These are phyloP conservation scores for Xylocopa sonorina DNA, from an alignment of 1,140 invertebrate genomes.

Conservation along the genomic window DNA sequence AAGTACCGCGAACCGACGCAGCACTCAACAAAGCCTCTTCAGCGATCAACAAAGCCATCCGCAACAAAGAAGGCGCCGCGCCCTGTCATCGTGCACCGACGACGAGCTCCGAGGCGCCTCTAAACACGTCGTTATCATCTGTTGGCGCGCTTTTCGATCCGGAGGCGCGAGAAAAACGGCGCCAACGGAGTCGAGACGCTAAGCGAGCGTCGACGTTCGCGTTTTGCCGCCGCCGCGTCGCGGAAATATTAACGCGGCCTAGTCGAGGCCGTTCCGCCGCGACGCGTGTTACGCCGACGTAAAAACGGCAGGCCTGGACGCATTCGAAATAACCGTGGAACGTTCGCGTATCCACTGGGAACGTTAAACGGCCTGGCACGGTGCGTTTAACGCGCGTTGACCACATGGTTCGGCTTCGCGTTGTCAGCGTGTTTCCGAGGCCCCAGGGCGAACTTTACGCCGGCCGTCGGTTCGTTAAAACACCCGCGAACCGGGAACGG, in stretches of 20 bases:
- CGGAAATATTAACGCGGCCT: slow-evolving; percentile 34
- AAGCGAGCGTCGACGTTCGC: slow-evolving; percentile 1
- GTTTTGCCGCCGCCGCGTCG: background rate
- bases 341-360: slow-evolving; percentile 53
- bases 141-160: background rate
- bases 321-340: slow-evolving; percentile 64
- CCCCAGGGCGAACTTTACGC: slow-evolving; percentile 37
- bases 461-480: slow-evolving; percentile 46
- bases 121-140: slow-evolving; percentile 10
- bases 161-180: background rate
- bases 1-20: no score
- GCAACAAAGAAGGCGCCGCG: background rate
- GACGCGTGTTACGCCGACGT: slow-evolving; percentile 49
- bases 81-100: background rate
- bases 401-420: slow-evolving; percentile 61
- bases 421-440: slow-evolving; percentile 49
- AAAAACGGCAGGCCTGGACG: slow-evolving; percentile 53
- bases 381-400: slow-evolving; percentile 60
- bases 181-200: background rate
- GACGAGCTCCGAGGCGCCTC: background rate
- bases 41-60: background rate
- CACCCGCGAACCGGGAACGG: slow-evolving; percentile 6
- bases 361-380: slow-evolving; percentile 55
- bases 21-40: no score
- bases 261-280: background rate